Conservation (phyloP, 2,797 vertebrate species). For the Austrolebias charrua region DNA sequence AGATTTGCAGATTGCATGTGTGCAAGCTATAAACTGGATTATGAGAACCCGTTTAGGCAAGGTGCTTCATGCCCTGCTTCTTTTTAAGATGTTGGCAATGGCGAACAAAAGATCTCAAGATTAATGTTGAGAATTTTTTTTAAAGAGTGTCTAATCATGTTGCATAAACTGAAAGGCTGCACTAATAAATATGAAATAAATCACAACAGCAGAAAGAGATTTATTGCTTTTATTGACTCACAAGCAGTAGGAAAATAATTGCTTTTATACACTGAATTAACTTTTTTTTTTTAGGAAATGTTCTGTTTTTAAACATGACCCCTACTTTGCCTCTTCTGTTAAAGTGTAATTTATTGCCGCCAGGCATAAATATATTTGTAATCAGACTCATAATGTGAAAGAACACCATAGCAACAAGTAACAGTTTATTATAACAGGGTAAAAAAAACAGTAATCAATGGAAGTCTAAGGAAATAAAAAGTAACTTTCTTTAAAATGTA, state of each 20-base stretch:
- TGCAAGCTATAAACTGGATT: background rate
- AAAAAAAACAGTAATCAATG: background rate
- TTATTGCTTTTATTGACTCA: background rate
- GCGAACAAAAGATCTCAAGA: background rate
- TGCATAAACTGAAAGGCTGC: background rate
- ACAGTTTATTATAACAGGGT: background rate
- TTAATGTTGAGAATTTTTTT: constrained; percentile 1
- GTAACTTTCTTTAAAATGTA: too few species aligned
- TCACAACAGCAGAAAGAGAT: background rate
- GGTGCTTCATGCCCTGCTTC: background rate
- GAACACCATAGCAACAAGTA: background rate
- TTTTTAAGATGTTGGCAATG: too few species aligned
- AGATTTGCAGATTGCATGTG: constrained; percentile 1
- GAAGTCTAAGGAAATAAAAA: too few species aligned
- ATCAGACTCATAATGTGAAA: background rate
- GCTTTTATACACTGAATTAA: too few species aligned
- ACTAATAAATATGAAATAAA: background rate
- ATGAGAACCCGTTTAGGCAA: background rate
- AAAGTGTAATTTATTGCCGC: background rate
- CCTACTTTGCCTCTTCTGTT: background rate
- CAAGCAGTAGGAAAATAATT: too few species aligned
- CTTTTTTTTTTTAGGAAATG: too few species aligned
- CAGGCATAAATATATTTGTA: background rate
- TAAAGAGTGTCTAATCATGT: background rate
- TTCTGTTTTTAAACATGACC: too few species aligned